A percentile compares a stretch with the other conserved stretches of the same genome.
These are phyloP conservation scores for Kryptolebias ocellatus DNA, from an alignment of 2,797 vertebrate species.

Conservation along the genomic window DNA sequence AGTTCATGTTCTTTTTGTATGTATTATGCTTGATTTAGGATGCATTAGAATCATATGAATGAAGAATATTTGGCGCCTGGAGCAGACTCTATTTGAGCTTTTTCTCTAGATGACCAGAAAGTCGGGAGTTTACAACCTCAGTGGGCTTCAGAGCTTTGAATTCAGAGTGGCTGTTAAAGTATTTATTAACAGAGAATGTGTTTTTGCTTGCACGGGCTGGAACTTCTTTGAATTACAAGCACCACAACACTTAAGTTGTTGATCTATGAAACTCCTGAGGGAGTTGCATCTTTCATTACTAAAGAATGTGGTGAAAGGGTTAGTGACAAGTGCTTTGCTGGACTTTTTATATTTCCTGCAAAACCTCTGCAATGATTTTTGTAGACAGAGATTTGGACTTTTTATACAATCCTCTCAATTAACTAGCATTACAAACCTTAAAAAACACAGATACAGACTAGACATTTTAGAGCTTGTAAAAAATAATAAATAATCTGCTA, in stretches of 20 bases:
- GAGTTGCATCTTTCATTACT: constrained; percentile 17
- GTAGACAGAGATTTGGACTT: not conserved
- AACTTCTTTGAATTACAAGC: constrained; percentile 43
- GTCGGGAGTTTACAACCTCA: constrained; percentile 11
- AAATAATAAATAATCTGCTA: too few species aligned
- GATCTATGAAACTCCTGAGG: constrained; percentile 26
- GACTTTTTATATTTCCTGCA: constrained; percentile 14
- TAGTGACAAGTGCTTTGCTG: constrained; percentile 28
- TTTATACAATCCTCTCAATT: constrained; percentile 29
- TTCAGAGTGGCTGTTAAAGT: constrained; percentile 43
- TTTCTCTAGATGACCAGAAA: not conserved
- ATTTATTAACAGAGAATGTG: constrained; percentile 45
- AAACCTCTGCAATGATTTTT: not conserved
- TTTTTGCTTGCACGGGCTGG: constrained; percentile 27
- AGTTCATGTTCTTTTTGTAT: not conserved
- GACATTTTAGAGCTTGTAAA: too few species aligned
- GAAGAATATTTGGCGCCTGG: not conserved
- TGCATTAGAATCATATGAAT: not conserved
- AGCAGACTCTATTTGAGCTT: not conserved
- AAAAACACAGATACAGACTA: too few species aligned
- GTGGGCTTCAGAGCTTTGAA: constrained; percentile 25
- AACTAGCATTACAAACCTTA: constrained; percentile 9
- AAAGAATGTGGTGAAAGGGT: not conserved
- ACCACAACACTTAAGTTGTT: constrained; percentile 20
- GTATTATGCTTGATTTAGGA: too few species aligned